These are phyloP conservation scores for Drosophila nigricruria DNA, from an alignment of 2,888 invertebrate genomes.

Conservation along the genomic window DNA sequence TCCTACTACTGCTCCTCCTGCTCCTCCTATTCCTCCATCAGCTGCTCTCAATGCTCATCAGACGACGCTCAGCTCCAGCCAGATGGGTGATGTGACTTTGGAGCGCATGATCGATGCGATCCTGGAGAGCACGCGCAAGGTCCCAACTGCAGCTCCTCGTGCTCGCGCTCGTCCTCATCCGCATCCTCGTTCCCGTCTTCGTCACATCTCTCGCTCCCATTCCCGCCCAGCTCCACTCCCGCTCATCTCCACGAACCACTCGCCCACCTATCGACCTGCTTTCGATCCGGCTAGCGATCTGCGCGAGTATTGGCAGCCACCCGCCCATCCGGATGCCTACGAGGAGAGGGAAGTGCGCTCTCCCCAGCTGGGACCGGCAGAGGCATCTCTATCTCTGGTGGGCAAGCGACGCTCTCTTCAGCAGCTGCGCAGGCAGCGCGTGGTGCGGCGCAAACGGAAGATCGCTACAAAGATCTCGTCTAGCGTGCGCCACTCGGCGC, in stretches of 20 bases:
- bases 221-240: background rate
- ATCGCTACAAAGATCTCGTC: conserved; percentile 67
- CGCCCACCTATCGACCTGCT: conserved; percentile 84
- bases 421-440: conserved; percentile 80
- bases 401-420: conserved; percentile 53
- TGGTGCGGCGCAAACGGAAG: conserved; percentile 82
- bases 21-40: background rate
- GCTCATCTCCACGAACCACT: conserved; percentile 64
- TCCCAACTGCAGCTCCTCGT: conserved; percentile 39
- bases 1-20: background rate
- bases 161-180: conserved; percentile 11
- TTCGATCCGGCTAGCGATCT: conserved; percentile 85
- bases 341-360: conserved; percentile 82
- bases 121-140: conserved; percentile 84
- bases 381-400: background rate
- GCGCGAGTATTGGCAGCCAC: conserved; percentile 83
- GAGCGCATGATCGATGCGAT: conserved; percentile 85
- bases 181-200: conserved; percentile 11
- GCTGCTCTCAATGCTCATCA: conserved; percentile 30
- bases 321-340: conserved; percentile 36
- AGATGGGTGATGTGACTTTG: conserved; percentile 84
- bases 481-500: conserved; percentile 79
- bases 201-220: conserved; percentile 7
- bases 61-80: conserved; percentile 79
- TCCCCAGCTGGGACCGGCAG: conserved; percentile 56